Evolutionary conservation across 2,797 vertebrate genomes (phyloP).

Genomic region (Onychomys torridus): DNA sequence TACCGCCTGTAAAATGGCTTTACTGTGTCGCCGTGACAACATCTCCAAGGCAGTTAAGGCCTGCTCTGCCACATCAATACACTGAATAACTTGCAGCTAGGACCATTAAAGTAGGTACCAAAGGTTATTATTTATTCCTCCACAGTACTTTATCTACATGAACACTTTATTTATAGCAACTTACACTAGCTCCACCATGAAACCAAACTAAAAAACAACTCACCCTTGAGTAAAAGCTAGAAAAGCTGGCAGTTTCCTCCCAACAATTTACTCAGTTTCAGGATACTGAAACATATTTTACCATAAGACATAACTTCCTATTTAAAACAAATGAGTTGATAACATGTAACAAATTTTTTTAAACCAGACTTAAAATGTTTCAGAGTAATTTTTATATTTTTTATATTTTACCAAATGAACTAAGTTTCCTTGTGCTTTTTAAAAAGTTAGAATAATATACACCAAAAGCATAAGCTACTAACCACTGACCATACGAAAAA

Average conservation of each 20-base stretch:
- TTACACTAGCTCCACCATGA: not conserved
- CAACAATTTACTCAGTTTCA: not conserved
- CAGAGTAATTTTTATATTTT: too few species aligned
- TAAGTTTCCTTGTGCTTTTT: conserved; percentile 44
- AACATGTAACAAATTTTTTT: not conserved
- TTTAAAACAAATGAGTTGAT: conserved; percentile 20
- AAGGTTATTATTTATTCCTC: conserved; percentile 26
- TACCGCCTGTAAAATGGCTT: conserved; percentile 99
- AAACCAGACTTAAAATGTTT: not conserved
- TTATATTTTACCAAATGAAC: not conserved
- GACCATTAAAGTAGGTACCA: conserved; percentile 40
- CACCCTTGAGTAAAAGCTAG: not conserved
- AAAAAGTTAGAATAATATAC: not conserved
- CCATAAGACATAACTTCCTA: not conserved
- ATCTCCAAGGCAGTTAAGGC: conserved; percentile 99
- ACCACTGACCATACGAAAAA: not conserved
- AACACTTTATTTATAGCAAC: conserved; percentile 4
- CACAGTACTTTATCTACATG: not conserved
- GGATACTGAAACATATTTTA: not conserved
- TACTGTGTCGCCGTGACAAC: conserved; percentile 98
- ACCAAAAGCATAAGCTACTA: conserved; percentile 18
- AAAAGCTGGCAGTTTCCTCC: not conserved
- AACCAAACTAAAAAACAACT: conserved; percentile 4
- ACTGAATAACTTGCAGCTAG: conserved; percentile 99
- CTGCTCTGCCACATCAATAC: conserved; percentile 99